These are phyloP conservation scores for Mesoligia furuncula DNA, from an alignment of 2,888 invertebrate species.

Conservation along the genomic window DNA sequence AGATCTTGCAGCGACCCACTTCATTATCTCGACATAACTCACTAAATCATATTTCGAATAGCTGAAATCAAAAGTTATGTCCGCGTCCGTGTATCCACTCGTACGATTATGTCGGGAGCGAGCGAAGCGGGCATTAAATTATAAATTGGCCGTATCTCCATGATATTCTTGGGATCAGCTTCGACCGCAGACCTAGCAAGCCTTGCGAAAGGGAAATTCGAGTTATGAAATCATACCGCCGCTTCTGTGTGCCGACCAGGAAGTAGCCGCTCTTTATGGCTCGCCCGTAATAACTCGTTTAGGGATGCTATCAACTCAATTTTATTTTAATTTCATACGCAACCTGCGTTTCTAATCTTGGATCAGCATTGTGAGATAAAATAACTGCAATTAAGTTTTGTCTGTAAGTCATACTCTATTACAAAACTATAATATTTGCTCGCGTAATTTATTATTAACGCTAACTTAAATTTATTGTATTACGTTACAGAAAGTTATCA, in stretches of 20 bases:
- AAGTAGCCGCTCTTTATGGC: slow-evolving; percentile 78
- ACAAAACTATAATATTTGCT: slow-evolving; percentile 45
- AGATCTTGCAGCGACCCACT: slow-evolving; percentile 62
- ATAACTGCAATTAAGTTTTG: slow-evolving; percentile 36
- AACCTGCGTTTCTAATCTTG: slow-evolving; percentile 54
- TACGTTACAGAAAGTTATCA: slow-evolving; percentile 49
- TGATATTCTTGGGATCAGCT: slow-evolving; percentile 70
- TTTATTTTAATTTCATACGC: slow-evolving; percentile 76
- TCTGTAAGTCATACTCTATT: slow-evolving; percentile 45
- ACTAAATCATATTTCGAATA: slow-evolving; percentile 60
- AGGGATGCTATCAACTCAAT: slow-evolving; percentile 76
- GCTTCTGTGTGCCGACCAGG: slow-evolving; percentile 81
- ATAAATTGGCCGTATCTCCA: slow-evolving; percentile 71
- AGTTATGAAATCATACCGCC: slow-evolving; percentile 85
- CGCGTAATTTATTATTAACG: slow-evolving; percentile 40
- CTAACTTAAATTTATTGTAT: slow-evolving; percentile 39
- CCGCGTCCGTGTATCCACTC: slow-evolving; percentile 39
- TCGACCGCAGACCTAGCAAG: slow-evolving; percentile 69
- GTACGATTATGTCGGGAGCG: slow-evolving; percentile 58
- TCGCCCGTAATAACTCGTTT: slow-evolving; percentile 79
- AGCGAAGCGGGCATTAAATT: slow-evolving; percentile 67
- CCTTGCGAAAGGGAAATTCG: slow-evolving; percentile 86
- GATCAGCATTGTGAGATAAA: slow-evolving; percentile 61
- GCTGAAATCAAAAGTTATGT: slow-evolving; percentile 68
- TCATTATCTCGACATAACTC: slow-evolving; percentile 60